A percentile compares a stretch with the other conserved stretches of the same genome.
Evolutionary conservation across 2,113 vertebrate species (phyloP).

Genomic region (Mellivora capensis): DNA sequence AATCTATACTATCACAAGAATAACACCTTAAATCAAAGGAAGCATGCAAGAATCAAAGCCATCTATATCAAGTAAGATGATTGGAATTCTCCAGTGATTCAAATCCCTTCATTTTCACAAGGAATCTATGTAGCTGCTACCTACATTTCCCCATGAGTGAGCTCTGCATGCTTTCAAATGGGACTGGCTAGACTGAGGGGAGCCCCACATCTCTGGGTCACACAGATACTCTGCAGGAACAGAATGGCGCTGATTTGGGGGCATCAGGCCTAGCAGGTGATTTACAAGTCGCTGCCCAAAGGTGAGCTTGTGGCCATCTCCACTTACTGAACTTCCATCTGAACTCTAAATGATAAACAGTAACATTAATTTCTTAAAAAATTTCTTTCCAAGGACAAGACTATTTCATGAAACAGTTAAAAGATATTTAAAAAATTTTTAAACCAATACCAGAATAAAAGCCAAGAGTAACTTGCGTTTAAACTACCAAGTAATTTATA

Average conservation of each 20-base stretch:
- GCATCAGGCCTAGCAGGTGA: slow-evolving; percentile 93
- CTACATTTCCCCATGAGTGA: slow-evolving; percentile 97
- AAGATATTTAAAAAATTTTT: neutral
- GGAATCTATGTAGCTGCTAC: slow-evolving; percentile 81
- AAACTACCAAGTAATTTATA: neutral
- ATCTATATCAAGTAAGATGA: slow-evolving; percentile 61
- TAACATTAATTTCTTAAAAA: slow-evolving; percentile 71
- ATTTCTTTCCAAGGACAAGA: neutral
- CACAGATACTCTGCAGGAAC: slow-evolving; percentile 88
- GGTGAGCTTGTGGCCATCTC: slow-evolving; percentile 91
- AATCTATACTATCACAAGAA: slow-evolving; percentile 60
- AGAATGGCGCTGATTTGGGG: slow-evolving; percentile 88
- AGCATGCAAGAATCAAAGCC: slow-evolving; percentile 83
- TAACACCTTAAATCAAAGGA: slow-evolving; percentile 70
- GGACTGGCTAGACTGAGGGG: slow-evolving; percentile 82
- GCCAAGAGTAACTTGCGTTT: neutral
- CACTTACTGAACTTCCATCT: slow-evolving; percentile 83
- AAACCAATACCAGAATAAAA: slow-evolving; percentile 19
- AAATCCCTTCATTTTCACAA: slow-evolving; percentile 75
- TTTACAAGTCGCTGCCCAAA: slow-evolving; percentile 96
- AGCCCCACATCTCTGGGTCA: slow-evolving; percentile 82
- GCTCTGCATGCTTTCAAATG: slow-evolving; percentile 90
- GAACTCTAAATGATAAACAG: slow-evolving; percentile 85
- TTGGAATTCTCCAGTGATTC: slow-evolving; percentile 78
- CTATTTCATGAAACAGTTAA: neutral